These are phyloP conservation scores for Bryconaethiops microstoma DNA, from an alignment of 2,797 vertebrate species.

Conservation along the genomic window DNA sequence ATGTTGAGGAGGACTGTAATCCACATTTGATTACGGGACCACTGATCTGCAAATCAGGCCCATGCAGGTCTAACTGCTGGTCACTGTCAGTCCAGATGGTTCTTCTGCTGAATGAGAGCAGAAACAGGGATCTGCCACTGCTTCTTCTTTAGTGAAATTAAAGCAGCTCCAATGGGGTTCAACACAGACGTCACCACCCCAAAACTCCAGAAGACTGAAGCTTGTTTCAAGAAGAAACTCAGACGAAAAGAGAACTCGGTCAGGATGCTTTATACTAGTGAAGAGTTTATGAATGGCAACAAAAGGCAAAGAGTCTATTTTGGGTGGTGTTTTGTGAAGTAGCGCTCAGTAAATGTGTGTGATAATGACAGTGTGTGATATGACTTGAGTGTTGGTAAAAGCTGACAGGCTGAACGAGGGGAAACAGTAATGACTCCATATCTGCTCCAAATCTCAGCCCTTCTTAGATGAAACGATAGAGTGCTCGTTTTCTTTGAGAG, in stretches of 20 bases:
- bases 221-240: no score
- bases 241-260: background rate
- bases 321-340: background rate
- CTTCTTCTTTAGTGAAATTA: background rate
- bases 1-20: no score
- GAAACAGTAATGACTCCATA: conserved; percentile 1
- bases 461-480: background rate
- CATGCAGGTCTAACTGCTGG: no score
- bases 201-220: no score
- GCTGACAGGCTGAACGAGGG: background rate
- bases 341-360: background rate
- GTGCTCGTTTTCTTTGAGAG: background rate
- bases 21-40: no score
- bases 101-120: no score
- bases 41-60: no score
- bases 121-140: background rate
- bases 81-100: no score
- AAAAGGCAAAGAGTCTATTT: no score
- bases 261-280: background rate
- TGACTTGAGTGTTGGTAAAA: background rate
- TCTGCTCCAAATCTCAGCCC: background rate
- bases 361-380: conserved; percentile 1
- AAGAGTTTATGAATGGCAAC: background rate
- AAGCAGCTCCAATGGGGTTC: background rate
- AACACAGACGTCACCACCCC: background rate